These are phyloP conservation scores for Caenorhabditis becei DNA, from an alignment of 2,888 invertebrate species.

Conservation along the genomic window DNA sequence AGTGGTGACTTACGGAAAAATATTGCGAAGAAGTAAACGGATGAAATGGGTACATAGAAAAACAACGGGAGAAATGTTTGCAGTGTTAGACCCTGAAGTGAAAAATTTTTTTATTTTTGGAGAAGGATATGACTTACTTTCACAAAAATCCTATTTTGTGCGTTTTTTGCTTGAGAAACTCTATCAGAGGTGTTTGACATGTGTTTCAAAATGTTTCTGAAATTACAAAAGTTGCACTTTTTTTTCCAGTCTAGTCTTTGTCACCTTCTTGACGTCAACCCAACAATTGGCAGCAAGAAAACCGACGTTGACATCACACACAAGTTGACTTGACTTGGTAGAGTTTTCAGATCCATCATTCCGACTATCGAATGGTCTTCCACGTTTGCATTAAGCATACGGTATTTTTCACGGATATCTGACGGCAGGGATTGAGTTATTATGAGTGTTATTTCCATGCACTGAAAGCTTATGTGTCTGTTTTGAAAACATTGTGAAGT, in stretches of 20 bases:
- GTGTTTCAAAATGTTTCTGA: constrained; percentile 16
- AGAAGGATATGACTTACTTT: not conserved
- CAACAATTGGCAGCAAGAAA: constrained; percentile 10
- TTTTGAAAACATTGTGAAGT: not conserved
- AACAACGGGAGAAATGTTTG: constrained; percentile 38
- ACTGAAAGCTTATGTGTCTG: constrained; percentile 7
- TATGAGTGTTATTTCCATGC: constrained; percentile 24
- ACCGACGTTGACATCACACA: constrained; percentile 24
- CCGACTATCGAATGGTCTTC: constrained; percentile 27
- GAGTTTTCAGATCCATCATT: constrained; percentile 1
- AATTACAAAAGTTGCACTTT: not conserved
- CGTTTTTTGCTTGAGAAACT: not conserved
- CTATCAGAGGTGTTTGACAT: constrained; percentile 13
- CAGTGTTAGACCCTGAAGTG: constrained; percentile 20
- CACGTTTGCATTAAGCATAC: constrained; percentile 11
- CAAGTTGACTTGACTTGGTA: constrained; percentile 11
- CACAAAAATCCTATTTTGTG: constrained; percentile 29
- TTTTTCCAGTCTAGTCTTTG: no score
- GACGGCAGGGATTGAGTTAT: constrained; percentile 12
- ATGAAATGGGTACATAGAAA: constrained; percentile 33
- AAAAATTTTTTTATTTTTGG: not conserved
- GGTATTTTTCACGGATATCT: constrained; percentile 14
- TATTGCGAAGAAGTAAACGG: constrained; percentile 11
- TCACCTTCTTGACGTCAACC: constrained; percentile 3
- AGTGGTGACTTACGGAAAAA: constrained; percentile 18